A percentile compares a stretch with the other conserved stretches of the same genome.
phyloP scores from a whole-genome alignment of 2,797 vertebrate genomes.

The Gambusia yucatana region DNA sequence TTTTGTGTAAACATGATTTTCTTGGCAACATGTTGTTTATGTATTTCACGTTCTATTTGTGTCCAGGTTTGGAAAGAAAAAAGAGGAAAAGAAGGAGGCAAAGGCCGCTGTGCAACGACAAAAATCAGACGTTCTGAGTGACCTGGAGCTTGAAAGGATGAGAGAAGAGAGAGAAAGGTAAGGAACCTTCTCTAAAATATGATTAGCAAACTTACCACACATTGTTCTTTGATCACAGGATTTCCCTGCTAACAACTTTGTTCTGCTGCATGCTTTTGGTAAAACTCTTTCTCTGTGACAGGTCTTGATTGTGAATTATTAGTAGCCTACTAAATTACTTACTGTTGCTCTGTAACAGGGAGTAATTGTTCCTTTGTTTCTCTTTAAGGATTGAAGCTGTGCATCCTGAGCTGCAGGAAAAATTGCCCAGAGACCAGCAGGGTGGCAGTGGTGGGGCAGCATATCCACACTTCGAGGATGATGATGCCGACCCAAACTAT shows the following conservation, averaged over 20 bases:
- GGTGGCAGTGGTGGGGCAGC: slow-evolving; percentile 59
- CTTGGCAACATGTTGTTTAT: not conserved
- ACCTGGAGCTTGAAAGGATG: slow-evolving; percentile 90
- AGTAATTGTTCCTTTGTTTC: slow-evolving; percentile 12
- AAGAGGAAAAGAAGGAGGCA: slow-evolving; percentile 91
- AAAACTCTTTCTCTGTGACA: not conserved
- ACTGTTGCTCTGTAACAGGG: not conserved
- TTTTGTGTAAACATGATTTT: not conserved
- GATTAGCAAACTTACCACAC: not conserved
- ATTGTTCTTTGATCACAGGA: not conserved
- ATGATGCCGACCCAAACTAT: slow-evolving; percentile 94
- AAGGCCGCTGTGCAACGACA: slow-evolving; percentile 82
- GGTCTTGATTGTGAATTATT: not conserved
- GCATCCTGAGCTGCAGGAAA: slow-evolving; percentile 89
- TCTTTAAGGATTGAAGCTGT: slow-evolving; percentile 88
- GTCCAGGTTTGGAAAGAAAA: slow-evolving; percentile 92
- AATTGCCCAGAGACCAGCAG: slow-evolving; percentile 77
- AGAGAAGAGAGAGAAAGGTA: slow-evolving; percentile 92
- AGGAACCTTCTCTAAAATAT: not conserved
- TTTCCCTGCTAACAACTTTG: not conserved
- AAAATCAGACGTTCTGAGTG: slow-evolving; percentile 79
- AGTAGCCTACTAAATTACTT: not conserved
- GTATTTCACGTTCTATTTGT: slow-evolving; percentile 19
- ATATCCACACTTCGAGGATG: slow-evolving; percentile 89
- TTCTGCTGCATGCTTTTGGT: not conserved